Conservation (phyloP, 2,797 vertebrate genomes). For the Threskiornis aethiopicus region DNA sequence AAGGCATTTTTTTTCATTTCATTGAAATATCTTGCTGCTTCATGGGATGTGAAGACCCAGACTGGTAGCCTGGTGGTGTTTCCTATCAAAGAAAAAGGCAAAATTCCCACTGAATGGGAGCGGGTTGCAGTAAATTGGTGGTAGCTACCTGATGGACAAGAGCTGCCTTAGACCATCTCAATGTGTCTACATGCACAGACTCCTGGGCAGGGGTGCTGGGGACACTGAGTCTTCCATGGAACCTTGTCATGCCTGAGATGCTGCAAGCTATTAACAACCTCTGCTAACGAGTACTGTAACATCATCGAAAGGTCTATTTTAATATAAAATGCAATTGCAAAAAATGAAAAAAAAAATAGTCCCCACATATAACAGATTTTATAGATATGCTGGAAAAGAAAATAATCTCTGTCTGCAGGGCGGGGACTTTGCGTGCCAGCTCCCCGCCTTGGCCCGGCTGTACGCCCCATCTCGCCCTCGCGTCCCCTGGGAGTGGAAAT, state of each 20-base stretch:
- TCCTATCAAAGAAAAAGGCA: neutral
- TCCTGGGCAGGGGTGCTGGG: neutral
- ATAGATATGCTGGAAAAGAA: slow-evolving; percentile 16
- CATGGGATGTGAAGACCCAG: neutral
- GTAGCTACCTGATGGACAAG: neutral
- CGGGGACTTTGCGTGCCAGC: neutral
- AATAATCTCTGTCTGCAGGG: neutral
- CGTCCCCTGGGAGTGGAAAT: neutral
- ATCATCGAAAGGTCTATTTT: neutral
- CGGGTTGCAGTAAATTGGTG: neutral
- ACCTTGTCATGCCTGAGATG: neutral
- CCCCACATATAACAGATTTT: neutral
- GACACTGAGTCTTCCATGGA: neutral
- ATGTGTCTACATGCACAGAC: neutral
- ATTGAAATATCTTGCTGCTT: neutral
- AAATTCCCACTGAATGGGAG: neutral
- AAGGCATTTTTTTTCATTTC: neutral
- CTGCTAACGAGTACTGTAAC: neutral
- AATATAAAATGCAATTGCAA: neutral
- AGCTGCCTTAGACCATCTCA: neutral
- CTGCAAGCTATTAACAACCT: neutral
- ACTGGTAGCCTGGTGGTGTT: neutral
- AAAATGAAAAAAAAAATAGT: neutral
- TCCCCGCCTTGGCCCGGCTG: neutral
- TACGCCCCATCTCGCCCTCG: neutral